phyloP scores from a whole-genome alignment of 2,797 vertebrate species.

The Cichlasoma orientale region DNA sequence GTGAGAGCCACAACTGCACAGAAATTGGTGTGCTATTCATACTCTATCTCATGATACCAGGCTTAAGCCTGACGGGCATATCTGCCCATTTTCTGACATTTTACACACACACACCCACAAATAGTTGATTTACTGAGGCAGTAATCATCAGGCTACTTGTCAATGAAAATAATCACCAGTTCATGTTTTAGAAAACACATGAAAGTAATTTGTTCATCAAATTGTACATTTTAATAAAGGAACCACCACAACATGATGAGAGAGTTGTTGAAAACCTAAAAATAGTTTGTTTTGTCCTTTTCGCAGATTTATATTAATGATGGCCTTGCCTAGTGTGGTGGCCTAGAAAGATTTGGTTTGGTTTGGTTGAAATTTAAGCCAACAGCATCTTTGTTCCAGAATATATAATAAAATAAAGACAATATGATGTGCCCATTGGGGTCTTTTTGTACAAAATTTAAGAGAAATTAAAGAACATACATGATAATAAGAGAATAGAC shows the following conservation, averaged over 20 bases:
- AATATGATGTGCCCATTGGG: background rate
- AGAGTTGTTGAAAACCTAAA: background rate
- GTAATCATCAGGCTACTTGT: background rate
- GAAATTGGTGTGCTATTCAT: background rate
- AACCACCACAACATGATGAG: background rate
- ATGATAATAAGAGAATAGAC: background rate
- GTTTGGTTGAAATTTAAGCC: background rate
- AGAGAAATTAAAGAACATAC: background rate
- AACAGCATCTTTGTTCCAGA: background rate
- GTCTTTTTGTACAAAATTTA: background rate
- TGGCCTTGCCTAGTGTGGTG: background rate
- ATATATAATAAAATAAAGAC: background rate
- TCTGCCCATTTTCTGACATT: background rate
- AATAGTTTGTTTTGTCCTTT: accelerated
- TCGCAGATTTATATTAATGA: background rate
- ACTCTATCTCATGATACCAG: background rate
- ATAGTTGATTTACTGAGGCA: background rate
- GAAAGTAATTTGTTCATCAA: background rate
- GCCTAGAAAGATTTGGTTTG: background rate
- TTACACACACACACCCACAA: background rate
- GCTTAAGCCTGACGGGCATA: background rate
- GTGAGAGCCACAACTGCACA: background rate
- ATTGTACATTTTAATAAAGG: background rate
- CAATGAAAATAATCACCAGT: background rate
- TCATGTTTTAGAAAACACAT: background rate